A percentile compares a stretch with the other conserved stretches of the same genome.
Conservation (phyloP, 2,797 vertebrate species). For the Pogonophryne albipinna region DNA sequence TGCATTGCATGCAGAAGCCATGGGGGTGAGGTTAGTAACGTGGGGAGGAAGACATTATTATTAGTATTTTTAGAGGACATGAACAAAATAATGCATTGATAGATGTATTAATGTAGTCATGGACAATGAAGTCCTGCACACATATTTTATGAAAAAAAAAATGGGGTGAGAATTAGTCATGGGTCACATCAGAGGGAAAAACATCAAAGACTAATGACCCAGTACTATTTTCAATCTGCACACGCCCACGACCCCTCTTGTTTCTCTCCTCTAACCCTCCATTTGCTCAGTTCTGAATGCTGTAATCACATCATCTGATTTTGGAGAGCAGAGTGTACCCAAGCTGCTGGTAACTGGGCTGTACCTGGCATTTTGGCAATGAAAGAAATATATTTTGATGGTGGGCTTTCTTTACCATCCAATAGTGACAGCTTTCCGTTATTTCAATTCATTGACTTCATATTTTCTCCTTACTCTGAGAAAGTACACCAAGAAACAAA, state of each 20-base stretch:
- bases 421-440: not conserved
- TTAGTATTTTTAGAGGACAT: slow-evolving; percentile 17
- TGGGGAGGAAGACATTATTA: slow-evolving; percentile 1
- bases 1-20: not conserved
- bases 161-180: slow-evolving; percentile 27
- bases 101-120: slow-evolving; percentile 27
- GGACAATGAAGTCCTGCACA: slow-evolving; percentile 11
- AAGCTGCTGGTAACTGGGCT: slow-evolving; percentile 10
- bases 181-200: slow-evolving; percentile 38
- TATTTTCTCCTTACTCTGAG: not conserved
- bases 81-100: slow-evolving; percentile 17
- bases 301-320: slow-evolving; percentile 55
- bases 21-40: slow-evolving; percentile 21
- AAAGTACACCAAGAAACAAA: slow-evolving; percentile 6
- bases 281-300: slow-evolving; percentile 37
- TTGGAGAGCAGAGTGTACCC: slow-evolving; percentile 47
- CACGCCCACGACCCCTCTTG: slow-evolving; percentile 34
- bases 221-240: slow-evolving; percentile 31
- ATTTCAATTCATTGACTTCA: not conserved
- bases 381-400: slow-evolving; percentile 12
- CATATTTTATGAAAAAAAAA: slow-evolving; percentile 8
- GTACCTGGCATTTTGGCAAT: slow-evolving; percentile 18
- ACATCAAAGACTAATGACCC: slow-evolving; percentile 55
- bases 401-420: not conserved
- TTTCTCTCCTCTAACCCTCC: slow-evolving; percentile 39